phyloP scores from a whole-genome alignment of 37 sponge, comb jelly and placozoan genomes.

The Eunapius fragilis region DNA sequence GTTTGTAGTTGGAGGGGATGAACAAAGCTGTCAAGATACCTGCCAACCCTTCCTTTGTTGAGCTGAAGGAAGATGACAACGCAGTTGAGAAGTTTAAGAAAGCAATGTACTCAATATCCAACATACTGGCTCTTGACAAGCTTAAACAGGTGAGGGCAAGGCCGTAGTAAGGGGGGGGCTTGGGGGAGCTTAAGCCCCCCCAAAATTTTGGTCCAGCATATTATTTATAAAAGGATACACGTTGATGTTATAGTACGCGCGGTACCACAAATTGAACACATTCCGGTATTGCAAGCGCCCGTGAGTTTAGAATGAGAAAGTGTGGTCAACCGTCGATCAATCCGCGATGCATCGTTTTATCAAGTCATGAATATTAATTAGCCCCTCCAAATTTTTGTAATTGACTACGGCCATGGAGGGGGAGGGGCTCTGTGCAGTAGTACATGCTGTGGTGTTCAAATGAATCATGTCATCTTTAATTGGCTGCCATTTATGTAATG shows the following conservation, averaged over 20 bases:
- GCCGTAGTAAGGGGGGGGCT: too few species aligned
- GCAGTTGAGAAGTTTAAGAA: conserved; percentile 91
- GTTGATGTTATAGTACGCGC: too few species aligned
- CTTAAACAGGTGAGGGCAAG: conserved; percentile 95
- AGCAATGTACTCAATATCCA: conserved; percentile 88
- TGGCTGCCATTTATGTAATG: conserved; percentile 3
- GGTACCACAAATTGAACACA: too few species aligned
- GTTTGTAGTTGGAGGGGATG: conserved; percentile 70
- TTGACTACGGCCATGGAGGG: too few species aligned
- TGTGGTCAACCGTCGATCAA: too few species aligned
- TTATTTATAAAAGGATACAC: too few species aligned
- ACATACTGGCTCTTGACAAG: conserved; percentile 84
- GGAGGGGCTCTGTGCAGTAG: not conserved
- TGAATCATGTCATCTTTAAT: not conserved
- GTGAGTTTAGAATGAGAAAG: too few species aligned
- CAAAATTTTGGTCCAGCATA: too few species aligned
- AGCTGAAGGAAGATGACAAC: conserved; percentile 90
- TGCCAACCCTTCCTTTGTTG: conserved; percentile 82
- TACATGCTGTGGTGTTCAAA: not conserved
- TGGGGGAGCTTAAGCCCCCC: too few species aligned
- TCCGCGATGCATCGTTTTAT: too few species aligned
- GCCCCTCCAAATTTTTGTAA: not conserved
- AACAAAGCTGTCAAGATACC: conserved; percentile 73
- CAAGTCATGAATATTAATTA: not conserved
- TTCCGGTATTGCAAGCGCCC: too few species aligned